Percentiles rank a stretch among this genome's conserved stretches.
phyloP scores from a whole-genome alignment of 2,113 vertebrate species.

The Picathartes gymnocephalus region DNA sequence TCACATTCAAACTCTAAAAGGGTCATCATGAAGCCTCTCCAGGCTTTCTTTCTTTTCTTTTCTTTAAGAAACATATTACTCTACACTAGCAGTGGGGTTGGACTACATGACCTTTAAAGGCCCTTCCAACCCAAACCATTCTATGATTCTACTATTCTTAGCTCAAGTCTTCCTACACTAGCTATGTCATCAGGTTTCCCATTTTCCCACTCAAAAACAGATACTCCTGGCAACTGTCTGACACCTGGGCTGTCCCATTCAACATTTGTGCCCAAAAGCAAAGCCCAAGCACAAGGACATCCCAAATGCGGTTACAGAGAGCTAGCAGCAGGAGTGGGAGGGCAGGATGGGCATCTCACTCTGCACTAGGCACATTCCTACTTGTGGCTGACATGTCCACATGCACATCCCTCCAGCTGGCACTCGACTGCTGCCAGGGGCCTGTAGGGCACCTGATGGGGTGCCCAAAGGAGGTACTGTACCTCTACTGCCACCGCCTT shows the following conservation, averaged over 20 bases:
- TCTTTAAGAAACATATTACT: not conserved
- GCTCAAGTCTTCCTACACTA: not conserved
- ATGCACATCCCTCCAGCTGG: not conserved
- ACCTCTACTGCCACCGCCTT: not conserved
- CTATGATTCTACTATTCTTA: not conserved
- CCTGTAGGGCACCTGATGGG: rapidly evolving
- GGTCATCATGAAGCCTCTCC: not conserved
- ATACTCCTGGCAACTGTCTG: not conserved
- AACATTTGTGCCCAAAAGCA: not conserved
- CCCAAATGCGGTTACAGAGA: not conserved
- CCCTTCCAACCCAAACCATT: not conserved
- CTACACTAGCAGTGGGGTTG: not conserved
- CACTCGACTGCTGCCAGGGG: no score
- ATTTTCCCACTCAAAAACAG: not conserved
- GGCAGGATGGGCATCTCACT: not conserved
- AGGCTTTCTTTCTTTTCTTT: not conserved
- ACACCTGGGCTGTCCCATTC: not conserved
- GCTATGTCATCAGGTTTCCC: not conserved
- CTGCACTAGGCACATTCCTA: not conserved
- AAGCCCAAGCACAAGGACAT: not conserved
- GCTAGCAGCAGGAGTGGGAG: not conserved
- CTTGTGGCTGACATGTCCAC: not conserved
- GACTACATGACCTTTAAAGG: not conserved
- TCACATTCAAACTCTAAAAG: not conserved
- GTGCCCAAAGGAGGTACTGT: not conserved